Percentiles rank a stretch among this genome's conserved stretches.
phyloP scores from a whole-genome alignment of 2,888 invertebrate genomes.

The Gnatocerus cornutus region DNA sequence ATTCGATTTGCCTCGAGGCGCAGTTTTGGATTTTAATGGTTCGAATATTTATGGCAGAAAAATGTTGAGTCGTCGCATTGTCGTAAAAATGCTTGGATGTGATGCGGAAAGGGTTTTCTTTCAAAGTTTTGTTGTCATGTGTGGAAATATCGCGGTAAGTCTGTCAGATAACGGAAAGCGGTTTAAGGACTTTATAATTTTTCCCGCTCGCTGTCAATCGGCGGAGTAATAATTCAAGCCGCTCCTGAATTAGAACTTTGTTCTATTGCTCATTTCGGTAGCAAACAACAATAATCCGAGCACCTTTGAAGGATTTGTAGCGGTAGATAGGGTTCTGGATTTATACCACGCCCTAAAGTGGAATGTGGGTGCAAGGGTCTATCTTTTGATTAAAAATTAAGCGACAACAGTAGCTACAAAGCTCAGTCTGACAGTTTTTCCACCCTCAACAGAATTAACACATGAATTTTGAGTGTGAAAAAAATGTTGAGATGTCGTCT shows the following conservation, averaged over 20 bases:
- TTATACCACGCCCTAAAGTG: neutral
- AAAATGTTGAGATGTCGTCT: neutral
- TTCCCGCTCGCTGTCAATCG: neutral
- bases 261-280: conserved; percentile 2
- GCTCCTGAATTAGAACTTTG: neutral
- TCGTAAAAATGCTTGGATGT: neutral
- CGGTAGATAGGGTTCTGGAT: conserved; percentile 4
- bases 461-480: neutral
- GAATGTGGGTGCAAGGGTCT: neutral
- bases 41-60: conserved; percentile 2
- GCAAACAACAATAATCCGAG: conserved; percentile 1
- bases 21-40: conserved; percentile 4
- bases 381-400: neutral
- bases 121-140: too few relatives aligned
- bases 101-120: too few relatives aligned
- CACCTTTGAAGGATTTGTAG: conserved; percentile 4
- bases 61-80: conserved; percentile 4
- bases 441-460: neutral
- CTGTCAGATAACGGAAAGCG: too few relatives aligned
- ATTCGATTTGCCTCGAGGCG: neutral
- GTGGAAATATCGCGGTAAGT: too few relatives aligned
- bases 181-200: too few relatives aligned
- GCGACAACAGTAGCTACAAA: neutral
- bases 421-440: neutral
- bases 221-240: neutral